Conservation (phyloP, 2,888 invertebrate genomes). For the Limenitis camilla region DNA sequence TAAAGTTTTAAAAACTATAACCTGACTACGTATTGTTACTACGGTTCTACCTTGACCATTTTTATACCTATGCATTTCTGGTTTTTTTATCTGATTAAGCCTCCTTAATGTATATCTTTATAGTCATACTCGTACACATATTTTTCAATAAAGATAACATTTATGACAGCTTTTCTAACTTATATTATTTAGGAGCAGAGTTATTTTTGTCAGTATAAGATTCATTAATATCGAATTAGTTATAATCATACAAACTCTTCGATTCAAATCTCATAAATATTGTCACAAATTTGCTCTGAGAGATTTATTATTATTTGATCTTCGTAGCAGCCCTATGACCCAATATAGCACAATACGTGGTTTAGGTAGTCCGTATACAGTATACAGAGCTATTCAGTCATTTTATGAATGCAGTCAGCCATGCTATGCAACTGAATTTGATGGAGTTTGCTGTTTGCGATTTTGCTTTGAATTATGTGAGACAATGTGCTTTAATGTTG, state of each 20-base stretch:
- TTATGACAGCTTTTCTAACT: too few relatives aligned
- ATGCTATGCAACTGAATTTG: slow-evolving; percentile 20
- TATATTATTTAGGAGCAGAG: background rate
- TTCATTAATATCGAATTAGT: too few relatives aligned
- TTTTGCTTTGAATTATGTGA: slow-evolving; percentile 16
- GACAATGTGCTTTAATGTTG: slow-evolving; percentile 9
- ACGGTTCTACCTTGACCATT: too few relatives aligned
- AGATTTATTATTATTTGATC: background rate
- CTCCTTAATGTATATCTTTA: too few relatives aligned
- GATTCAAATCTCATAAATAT: background rate
- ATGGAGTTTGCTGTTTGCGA: slow-evolving; percentile 19
- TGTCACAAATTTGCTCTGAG: background rate
- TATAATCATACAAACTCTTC: too few relatives aligned
- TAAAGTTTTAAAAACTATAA: too few relatives aligned
- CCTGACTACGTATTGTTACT: too few relatives aligned
- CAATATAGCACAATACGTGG: slow-evolving; percentile 9
- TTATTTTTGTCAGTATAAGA: too few relatives aligned
- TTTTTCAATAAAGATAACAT: too few relatives aligned
- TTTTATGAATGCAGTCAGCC: slow-evolving; percentile 26
- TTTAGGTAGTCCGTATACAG: slow-evolving; percentile 15
- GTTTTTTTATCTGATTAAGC: too few relatives aligned
- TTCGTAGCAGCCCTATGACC: slow-evolving; percentile 5
- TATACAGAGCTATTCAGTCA: slow-evolving; percentile 18
- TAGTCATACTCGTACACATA: too few relatives aligned
- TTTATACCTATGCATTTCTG: too few relatives aligned